These are phyloP conservation scores for Lucilia cuprina DNA, from an alignment of 1,140 invertebrate genomes.

Conservation along the genomic window DNA sequence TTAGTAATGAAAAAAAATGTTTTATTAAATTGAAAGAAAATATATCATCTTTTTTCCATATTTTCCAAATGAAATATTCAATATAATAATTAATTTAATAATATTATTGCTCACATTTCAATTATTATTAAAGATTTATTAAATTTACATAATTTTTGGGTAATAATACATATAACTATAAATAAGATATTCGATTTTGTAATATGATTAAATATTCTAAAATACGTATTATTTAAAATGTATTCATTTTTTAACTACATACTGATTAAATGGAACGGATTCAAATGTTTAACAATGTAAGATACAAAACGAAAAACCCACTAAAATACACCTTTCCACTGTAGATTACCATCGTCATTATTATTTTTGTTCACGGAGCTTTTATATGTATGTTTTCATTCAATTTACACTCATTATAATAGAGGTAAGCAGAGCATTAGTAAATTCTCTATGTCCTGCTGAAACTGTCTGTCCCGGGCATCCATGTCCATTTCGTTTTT, in stretches of 20 bases:
- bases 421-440: neutral
- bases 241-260: neutral
- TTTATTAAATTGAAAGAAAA: too few relatives aligned
- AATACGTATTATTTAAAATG: neutral
- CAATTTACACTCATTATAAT: slow-evolving; percentile 28
- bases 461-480: neutral
- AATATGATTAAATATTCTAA: neutral
- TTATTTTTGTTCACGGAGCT: slow-evolving; percentile 1
- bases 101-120: too few relatives aligned
- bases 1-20: too few relatives aligned
- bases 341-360: neutral
- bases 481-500: too few relatives aligned
- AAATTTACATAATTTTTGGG: too few relatives aligned
- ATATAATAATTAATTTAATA: too few relatives aligned
- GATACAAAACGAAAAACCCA: neutral
- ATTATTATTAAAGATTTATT: too few relatives aligned
- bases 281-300: neutral
- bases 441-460: neutral
- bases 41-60: too few relatives aligned
- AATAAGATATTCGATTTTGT: neutral
- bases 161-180: too few relatives aligned
- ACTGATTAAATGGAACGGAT: neutral
- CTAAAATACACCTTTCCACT: neutral
- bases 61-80: too few relatives aligned
- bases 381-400: slow-evolving; percentile 30